Conservation (phyloP, 2,113 vertebrate genomes). For the Collichthys lucidus region DNA sequence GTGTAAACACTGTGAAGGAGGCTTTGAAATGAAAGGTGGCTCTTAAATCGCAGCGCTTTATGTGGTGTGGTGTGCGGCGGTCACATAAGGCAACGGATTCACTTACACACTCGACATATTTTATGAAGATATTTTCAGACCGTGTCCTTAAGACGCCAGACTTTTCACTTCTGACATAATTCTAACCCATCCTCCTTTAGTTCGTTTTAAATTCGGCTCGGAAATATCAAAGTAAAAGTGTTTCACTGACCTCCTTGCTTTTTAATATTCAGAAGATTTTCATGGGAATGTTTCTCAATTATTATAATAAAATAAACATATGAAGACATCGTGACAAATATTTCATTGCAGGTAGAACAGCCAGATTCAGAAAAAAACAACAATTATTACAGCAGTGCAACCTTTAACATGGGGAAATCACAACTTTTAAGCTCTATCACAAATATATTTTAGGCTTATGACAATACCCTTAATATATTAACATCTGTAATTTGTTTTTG, state of each 20-base stretch:
- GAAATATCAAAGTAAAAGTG: background rate
- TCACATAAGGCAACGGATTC: conserved; percentile 5
- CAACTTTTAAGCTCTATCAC: background rate
- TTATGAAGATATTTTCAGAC: background rate
- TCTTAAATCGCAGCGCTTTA: conserved; percentile 56
- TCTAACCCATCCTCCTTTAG: background rate
- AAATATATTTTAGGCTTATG: background rate
- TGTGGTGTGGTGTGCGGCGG: conserved; percentile 2
- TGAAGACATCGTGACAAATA: background rate
- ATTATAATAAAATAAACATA: background rate
- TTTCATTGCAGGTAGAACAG: background rate
- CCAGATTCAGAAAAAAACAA: background rate
- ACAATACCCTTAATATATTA: background rate
- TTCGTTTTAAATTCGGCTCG: background rate
- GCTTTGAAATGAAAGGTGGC: conserved; percentile 44
- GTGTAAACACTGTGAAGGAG: conserved; percentile 54
- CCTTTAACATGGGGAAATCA: background rate
- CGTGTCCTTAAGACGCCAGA: background rate
- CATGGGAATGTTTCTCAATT: background rate
- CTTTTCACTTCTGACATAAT: background rate
- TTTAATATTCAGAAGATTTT: background rate
- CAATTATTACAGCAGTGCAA: background rate
- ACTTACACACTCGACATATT: conserved; percentile 3
- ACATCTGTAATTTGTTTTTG: too few species aligned
- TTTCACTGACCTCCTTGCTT: background rate